Conservation (phyloP, 2,888 invertebrate species). For the Piscicola geometra region DNA sequence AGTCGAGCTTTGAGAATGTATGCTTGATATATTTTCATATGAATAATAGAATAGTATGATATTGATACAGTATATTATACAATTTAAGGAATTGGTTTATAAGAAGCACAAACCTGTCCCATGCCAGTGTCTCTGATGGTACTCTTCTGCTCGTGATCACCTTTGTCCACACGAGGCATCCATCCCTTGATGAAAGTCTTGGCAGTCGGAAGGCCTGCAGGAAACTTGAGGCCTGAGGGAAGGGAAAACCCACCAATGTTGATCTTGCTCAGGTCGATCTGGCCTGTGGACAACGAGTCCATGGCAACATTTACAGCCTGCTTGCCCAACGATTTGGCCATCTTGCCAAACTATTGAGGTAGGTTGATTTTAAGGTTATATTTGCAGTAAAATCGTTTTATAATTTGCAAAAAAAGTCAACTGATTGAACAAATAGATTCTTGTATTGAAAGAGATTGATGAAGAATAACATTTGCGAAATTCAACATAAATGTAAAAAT, state of each 20-base stretch:
- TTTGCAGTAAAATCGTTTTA: no score
- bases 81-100: neutral
- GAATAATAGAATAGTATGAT: no score
- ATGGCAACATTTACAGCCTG: slow-evolving; percentile 28
- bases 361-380: no score
- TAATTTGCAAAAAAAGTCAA: no score
- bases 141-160: slow-evolving; percentile 28
- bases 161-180: slow-evolving; percentile 33
- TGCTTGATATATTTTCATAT: no score
- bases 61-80: neutral
- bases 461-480: no score
- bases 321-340: slow-evolving; percentile 26
- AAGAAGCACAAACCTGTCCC: slow-evolving; percentile 34
- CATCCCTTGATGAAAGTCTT: slow-evolving; percentile 38
- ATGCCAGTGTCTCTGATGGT: slow-evolving; percentile 43
- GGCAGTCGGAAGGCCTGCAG: slow-evolving; percentile 21
- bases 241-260: slow-evolving; percentile 29
- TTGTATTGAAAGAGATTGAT: neutral
- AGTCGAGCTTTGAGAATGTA: no score
- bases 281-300: slow-evolving; percentile 27
- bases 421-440: no score
- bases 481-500: no score
- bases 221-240: slow-evolving; percentile 29
- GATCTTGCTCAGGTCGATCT: slow-evolving; percentile 31
- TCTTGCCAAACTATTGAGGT: slow-evolving; percentile 13